These are phyloP conservation scores for Dicentrarchus labrax DNA, from an alignment of 2,113 vertebrate species.

Conservation along the genomic window DNA sequence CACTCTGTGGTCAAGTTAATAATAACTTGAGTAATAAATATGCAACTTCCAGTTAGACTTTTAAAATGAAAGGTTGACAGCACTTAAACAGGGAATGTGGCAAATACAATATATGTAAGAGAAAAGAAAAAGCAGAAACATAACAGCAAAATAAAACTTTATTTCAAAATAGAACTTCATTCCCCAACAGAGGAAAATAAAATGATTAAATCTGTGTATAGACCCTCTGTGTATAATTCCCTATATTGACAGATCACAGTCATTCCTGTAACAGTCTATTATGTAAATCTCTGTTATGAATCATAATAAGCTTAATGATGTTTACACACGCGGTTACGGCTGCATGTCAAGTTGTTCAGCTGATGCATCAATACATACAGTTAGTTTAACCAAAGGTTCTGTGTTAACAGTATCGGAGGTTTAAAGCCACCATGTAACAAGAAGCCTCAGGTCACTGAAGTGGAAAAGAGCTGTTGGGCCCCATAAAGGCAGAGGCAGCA, in stretches of 20 bases:
- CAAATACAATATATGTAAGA: background rate
- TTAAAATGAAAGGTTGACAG: background rate
- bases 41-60: too few relatives aligned
- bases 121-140: background rate
- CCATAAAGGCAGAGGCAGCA: too few relatives aligned
- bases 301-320: background rate
- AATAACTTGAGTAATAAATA: too few relatives aligned
- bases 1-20: too few relatives aligned
- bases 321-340: background rate
- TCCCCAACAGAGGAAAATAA: background rate
- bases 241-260: conserved; percentile 12
- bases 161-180: conserved; percentile 27
- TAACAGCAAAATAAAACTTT: conserved; percentile 42
- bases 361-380: background rate
- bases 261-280: conserved; percentile 44
- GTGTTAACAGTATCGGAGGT: background rate
- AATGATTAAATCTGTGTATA: background rate
- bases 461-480: background rate
- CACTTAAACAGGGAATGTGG: background rate
- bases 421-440: background rate
- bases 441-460: background rate
- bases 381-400: background rate
- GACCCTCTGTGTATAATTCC: background rate
- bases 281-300: background rate
- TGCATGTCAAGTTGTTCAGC: background rate